A percentile compares a stretch with the other conserved stretches of the same genome.
These are phyloP conservation scores for Amblyraja radiata DNA, from an alignment of 2,797 vertebrate genomes.

Conservation along the genomic window DNA sequence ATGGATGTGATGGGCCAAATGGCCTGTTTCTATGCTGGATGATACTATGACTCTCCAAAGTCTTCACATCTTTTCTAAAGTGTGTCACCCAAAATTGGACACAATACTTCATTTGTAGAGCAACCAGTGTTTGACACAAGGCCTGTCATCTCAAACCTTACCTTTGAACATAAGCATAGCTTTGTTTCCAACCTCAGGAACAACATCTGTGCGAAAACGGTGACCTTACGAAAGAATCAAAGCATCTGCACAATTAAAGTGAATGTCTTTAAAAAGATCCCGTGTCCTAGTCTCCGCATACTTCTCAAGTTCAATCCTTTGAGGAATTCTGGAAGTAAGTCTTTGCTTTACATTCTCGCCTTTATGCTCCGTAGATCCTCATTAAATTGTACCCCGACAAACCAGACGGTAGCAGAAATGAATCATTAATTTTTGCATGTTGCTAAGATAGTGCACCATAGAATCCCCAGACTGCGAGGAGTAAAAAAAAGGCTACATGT, in stretches of 20 bases:
- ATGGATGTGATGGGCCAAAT: too few relatives aligned
- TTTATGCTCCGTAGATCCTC: conserved; percentile 65
- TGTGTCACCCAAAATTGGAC: too few relatives aligned
- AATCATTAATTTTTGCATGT: conserved; percentile 80
- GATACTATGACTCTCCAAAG: too few relatives aligned
- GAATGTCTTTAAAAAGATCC: background rate
- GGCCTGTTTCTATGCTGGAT: too few relatives aligned
- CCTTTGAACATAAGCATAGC: background rate
- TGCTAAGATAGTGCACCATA: conserved; percentile 61
- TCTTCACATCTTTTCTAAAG: too few relatives aligned
- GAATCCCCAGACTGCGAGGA: conserved; percentile 59
- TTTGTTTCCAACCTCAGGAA: background rate
- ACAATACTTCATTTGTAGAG: too few relatives aligned
- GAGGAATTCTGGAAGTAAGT: conserved; percentile 43
- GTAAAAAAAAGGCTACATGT: conserved; percentile 67
- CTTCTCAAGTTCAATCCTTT: conserved; percentile 45
- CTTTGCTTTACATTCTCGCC: conserved; percentile 53
- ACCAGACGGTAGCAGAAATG: conserved; percentile 69
- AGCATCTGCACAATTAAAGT: background rate
- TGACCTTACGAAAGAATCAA: background rate
- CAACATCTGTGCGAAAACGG: background rate
- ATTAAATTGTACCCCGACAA: conserved; percentile 85
- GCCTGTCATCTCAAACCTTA: background rate
- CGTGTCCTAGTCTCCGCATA: background rate
- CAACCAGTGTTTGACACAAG: too few relatives aligned